phyloP scores from a whole-genome alignment of 2,888 invertebrate species.

The Philonicus albiceps region DNA sequence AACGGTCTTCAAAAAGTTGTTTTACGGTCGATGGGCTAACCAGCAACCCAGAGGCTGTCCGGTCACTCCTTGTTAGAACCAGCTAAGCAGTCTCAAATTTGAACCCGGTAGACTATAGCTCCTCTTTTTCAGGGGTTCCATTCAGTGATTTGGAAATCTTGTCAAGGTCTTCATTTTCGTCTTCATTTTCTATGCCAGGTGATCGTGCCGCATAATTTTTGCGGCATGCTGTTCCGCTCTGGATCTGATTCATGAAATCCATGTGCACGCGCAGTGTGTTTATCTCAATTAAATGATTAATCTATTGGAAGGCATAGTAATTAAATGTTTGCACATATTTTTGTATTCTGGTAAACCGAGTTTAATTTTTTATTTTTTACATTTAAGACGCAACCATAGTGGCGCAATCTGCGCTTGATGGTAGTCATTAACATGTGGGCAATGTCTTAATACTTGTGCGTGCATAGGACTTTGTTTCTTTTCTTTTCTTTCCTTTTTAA shows the following conservation, averaged over 20 bases:
- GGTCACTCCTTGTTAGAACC: background rate
- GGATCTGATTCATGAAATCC: background rate
- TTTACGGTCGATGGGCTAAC: background rate
- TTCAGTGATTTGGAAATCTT: conserved; percentile 34
- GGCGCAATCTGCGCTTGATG: background rate
- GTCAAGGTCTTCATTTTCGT: conserved; percentile 36
- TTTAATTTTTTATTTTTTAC: background rate
- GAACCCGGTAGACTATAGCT: conserved; percentile 7
- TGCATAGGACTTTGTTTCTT: background rate
- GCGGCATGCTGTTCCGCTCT: background rate
- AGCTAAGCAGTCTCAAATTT: background rate
- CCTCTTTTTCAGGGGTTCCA: conserved; percentile 18
- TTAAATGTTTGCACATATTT: background rate
- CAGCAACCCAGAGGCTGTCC: background rate
- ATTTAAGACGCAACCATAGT: background rate
- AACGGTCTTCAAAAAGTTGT: background rate
- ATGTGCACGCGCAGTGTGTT: background rate
- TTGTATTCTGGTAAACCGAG: background rate
- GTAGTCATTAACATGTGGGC: background rate
- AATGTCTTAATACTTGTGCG: background rate
- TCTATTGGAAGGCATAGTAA: background rate
- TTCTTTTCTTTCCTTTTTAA: no score
- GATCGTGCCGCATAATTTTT: background rate
- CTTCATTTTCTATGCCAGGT: conserved; percentile 25
- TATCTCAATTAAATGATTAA: background rate